A percentile compares a stretch with the other conserved stretches of the same genome.
Evolutionary conservation across 1,140 invertebrate species (phyloP).

Genomic region (Pinna nobilis): DNA sequence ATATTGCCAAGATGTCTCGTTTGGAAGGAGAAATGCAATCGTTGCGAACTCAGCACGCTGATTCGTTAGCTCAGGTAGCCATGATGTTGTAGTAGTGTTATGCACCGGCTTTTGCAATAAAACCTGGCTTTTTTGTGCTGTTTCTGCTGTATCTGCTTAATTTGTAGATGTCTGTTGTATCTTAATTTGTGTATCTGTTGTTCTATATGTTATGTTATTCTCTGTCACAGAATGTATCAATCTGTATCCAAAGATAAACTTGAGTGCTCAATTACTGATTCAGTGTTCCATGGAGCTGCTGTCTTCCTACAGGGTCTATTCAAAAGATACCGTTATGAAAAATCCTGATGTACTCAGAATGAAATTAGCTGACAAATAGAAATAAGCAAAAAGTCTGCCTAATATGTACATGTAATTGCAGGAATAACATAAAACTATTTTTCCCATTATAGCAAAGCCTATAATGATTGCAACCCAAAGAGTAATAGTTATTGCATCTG

Average conservation of each 20-base stretch:
- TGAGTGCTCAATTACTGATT: not conserved
- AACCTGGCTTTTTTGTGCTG: constrained; percentile 23
- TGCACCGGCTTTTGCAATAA: constrained; percentile 15
- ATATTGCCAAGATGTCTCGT: constrained; percentile 52
- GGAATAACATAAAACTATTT: no score
- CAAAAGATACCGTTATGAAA: no score
- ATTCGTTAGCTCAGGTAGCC: constrained; percentile 63
- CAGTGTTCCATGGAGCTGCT: not conserved
- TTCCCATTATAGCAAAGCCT: no score
- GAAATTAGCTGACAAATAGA: no score
- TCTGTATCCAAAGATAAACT: not conserved
- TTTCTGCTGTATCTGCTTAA: no score
- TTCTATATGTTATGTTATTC: not conserved
- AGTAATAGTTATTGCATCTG: no score
- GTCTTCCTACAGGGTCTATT: no score
- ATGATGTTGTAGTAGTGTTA: constrained; percentile 10
- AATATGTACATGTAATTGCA: no score
- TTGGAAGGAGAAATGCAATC: constrained; percentile 63
- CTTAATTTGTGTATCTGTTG: constrained; percentile 10
- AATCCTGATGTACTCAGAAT: no score
- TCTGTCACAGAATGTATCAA: not conserved
- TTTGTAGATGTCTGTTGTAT: constrained; percentile 9
- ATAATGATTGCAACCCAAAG: no score
- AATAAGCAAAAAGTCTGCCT: no score
- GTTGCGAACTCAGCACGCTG: constrained; percentile 56